A percentile compares a stretch with the other conserved stretches of the same genome.
phyloP scores from a whole-genome alignment of 2,113 vertebrate species.

The Hippocampus comes region DNA sequence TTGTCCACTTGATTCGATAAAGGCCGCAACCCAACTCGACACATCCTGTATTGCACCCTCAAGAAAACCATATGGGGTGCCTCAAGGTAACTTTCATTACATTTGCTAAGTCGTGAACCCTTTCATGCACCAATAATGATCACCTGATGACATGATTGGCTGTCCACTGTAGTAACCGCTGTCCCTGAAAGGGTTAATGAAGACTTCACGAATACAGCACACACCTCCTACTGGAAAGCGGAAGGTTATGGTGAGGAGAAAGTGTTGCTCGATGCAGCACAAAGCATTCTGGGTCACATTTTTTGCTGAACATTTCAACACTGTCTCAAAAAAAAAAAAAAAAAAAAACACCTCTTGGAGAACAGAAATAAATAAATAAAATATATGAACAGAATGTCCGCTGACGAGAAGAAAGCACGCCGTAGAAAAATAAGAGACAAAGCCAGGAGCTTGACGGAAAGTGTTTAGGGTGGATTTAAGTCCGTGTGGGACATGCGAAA shows the following conservation, averaged over 20 bases:
- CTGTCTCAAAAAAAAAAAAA: too few species aligned
- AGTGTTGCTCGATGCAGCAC: not conserved
- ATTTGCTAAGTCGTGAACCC: not conserved
- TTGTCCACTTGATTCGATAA: not conserved
- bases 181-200: too few species aligned
- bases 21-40: not conserved
- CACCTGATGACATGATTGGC: too few species aligned
- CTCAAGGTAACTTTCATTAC: not conserved
- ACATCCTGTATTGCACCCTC: not conserved
- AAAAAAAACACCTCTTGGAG: not conserved
- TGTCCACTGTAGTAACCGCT: too few species aligned
- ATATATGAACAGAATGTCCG: not conserved
- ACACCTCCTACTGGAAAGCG: not conserved
- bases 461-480: not conserved
- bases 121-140: too few species aligned
- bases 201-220: not conserved
- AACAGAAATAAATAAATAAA: not conserved
- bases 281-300: not conserved
- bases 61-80: not conserved
- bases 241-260: not conserved
- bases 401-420: not conserved
- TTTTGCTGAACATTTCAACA: not conserved
- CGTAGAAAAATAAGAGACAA: not conserved
- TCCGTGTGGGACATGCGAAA: not conserved
- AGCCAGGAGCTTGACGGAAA: not conserved